A percentile compares a stretch with the other conserved stretches of the same genome.
Conservation (phyloP, 2,113 vertebrate species). For the Parus major region DNA sequence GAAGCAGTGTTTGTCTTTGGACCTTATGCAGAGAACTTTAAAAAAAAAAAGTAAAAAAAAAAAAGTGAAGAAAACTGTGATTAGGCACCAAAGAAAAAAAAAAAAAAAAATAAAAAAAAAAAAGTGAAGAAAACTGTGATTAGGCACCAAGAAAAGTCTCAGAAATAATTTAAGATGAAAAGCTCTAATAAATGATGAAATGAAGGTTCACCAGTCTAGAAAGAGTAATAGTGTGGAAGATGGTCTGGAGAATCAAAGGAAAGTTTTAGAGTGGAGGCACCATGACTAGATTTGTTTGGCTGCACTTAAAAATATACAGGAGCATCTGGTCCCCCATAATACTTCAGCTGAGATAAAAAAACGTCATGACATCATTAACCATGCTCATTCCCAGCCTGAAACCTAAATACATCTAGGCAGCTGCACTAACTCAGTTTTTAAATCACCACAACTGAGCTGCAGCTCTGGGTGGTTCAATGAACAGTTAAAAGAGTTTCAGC, state of each 20-base stretch:
- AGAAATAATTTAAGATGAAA: not conserved
- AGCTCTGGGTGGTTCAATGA: not conserved
- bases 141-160: not conserved
- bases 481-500: not conserved
- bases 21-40: not conserved
- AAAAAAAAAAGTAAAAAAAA: not conserved
- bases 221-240: not conserved
- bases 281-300: not conserved
- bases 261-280: not conserved
- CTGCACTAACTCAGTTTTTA: not conserved
- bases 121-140: not conserved
- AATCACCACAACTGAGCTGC: not conserved
- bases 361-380: not conserved
- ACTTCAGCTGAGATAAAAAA: not conserved
- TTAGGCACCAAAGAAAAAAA: not conserved
- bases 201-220: not conserved
- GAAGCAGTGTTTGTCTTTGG: not conserved
- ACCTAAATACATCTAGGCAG: not conserved
- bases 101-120: too few relatives aligned
- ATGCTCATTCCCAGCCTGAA: not conserved
- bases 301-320: not conserved
- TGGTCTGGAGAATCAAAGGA: not conserved
- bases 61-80: not conserved
- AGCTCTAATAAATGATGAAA: not conserved
- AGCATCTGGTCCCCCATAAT: not conserved